Conservation (phyloP, 2,888 invertebrate genomes). For the Keiferia lycopersicella region DNA sequence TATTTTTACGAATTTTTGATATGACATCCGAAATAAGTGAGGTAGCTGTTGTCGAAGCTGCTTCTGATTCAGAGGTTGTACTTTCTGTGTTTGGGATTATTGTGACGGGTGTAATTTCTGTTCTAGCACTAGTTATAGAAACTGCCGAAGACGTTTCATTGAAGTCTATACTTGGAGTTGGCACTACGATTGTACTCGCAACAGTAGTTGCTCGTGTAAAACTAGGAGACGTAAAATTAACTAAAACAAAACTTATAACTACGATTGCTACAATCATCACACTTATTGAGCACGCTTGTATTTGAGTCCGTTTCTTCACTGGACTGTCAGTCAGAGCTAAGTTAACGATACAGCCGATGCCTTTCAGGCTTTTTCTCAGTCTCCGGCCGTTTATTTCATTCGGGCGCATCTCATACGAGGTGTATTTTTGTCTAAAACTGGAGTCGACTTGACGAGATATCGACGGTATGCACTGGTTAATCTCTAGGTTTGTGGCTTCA, state of each 20-base stretch:
- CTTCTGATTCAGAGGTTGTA: conserved; percentile 42
- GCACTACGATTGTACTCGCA: conserved; percentile 73
- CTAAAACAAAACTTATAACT: conserved; percentile 76
- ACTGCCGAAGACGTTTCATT: conserved; percentile 58
- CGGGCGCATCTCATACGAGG: conserved; percentile 59
- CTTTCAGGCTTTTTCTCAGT: conserved; percentile 73
- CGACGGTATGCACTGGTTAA: conserved; percentile 64
- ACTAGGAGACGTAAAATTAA: conserved; percentile 73
- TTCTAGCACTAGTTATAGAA: conserved; percentile 49
- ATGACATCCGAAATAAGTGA: conserved; percentile 55
- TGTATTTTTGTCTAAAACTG: conserved; percentile 66
- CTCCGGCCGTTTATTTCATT: conserved; percentile 56
- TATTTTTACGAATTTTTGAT: conserved; percentile 70
- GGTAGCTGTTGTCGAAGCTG: conserved; percentile 41
- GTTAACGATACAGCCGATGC: conserved; percentile 72
- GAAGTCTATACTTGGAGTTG: conserved; percentile 58
- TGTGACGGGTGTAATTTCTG: conserved; percentile 43
- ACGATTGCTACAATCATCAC: conserved; percentile 77
- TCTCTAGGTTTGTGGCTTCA: conserved; percentile 36
- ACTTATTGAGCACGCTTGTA: conserved; percentile 79
- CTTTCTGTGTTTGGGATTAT: conserved; percentile 42
- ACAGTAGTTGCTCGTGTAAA: conserved; percentile 59
- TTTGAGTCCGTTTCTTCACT: conserved; percentile 73
- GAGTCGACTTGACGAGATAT: conserved; percentile 72
- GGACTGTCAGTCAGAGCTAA: conserved; percentile 70